Conservation (phyloP, 2,888 invertebrate species). For the Alloplasta piceator region DNA sequence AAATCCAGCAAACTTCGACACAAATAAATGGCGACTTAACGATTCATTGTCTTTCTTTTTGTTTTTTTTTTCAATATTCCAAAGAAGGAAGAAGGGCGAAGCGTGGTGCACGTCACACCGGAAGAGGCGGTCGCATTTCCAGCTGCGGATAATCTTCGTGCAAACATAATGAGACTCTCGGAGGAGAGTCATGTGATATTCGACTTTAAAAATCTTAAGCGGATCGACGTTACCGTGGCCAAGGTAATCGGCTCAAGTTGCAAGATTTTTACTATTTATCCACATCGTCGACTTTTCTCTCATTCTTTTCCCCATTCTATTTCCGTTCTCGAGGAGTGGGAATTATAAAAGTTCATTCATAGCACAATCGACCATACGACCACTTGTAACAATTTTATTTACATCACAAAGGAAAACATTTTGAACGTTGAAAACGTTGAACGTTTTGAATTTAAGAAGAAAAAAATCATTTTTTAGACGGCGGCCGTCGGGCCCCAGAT, state of each 20-base stretch:
- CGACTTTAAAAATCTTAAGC: conserved; percentile 85
- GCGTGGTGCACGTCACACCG: conserved; percentile 87
- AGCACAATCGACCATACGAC: too few relatives aligned
- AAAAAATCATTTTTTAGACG: too few relatives aligned
- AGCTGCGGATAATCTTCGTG: conserved; percentile 90
- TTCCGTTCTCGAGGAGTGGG: not conserved
- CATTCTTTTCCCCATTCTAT: conserved; percentile 2
- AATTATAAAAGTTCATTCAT: too few relatives aligned
- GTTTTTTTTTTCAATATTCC: conserved; percentile 2
- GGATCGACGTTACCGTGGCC: conserved; percentile 87
- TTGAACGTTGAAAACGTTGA: too few relatives aligned
- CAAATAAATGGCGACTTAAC: not conserved
- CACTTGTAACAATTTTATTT: too few relatives aligned
- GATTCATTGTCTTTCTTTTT: too few relatives aligned
- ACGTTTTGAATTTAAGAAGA: too few relatives aligned
- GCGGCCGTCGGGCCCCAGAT: too few relatives aligned
- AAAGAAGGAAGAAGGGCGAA: conserved; percentile 79
- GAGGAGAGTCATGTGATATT: conserved; percentile 79
- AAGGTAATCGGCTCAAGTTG: conserved; percentile 82
- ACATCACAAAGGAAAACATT: too few relatives aligned
- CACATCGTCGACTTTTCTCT: conserved; percentile 18
- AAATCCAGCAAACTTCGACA: too few relatives aligned
- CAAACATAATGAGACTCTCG: conserved; percentile 81
- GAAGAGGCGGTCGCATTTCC: conserved; percentile 91
- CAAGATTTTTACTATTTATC: too few relatives aligned